A percentile compares a stretch with the other conserved stretches of the same genome.
Conservation (phyloP, 2,113 vertebrate genomes). For the Eptesicus fuscus region DNA sequence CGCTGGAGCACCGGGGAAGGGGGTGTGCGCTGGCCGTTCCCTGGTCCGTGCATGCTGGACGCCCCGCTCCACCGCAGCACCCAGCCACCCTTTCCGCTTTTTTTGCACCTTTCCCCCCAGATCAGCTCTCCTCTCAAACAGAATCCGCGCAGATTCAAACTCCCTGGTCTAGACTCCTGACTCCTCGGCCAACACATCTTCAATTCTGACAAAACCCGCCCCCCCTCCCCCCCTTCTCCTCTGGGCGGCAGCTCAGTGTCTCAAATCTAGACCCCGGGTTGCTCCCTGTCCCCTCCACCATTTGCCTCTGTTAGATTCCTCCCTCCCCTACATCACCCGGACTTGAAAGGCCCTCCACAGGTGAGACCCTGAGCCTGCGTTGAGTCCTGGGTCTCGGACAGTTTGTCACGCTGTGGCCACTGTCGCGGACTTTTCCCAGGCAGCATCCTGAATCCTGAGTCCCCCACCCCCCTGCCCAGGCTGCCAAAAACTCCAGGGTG, state of each 20-base stretch:
- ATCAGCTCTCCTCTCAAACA: not conserved
- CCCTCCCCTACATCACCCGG: not conserved
- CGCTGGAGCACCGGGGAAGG: not conserved
- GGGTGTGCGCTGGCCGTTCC: not conserved
- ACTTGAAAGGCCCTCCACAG: rapidly evolving
- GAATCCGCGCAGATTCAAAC: not conserved
- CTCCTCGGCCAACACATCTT: not conserved
- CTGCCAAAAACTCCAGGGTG: not conserved
- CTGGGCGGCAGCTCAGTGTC: not conserved
- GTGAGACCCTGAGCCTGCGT: rapidly evolving
- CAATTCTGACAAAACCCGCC: not conserved
- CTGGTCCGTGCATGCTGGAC: not conserved
- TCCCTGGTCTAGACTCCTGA: slow-evolving; percentile 40
- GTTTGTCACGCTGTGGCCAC: not conserved
- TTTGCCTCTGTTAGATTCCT: not conserved
- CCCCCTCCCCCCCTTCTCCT: not conserved
- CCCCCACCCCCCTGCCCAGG: not conserved
- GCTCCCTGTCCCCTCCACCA: not conserved
- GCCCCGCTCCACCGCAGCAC: not conserved
- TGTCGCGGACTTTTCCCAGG: rapidly evolving
- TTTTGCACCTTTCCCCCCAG: not conserved
- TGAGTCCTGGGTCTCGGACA: too few species aligned
- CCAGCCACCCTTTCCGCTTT: not conserved
- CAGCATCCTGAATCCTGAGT: not conserved
- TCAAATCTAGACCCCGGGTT: not conserved